A percentile compares a stretch with the other conserved stretches of the same genome.
Evolutionary conservation across 2,797 vertebrate genomes (phyloP).

Genomic region (Peromyscus melanophrys): DNA sequence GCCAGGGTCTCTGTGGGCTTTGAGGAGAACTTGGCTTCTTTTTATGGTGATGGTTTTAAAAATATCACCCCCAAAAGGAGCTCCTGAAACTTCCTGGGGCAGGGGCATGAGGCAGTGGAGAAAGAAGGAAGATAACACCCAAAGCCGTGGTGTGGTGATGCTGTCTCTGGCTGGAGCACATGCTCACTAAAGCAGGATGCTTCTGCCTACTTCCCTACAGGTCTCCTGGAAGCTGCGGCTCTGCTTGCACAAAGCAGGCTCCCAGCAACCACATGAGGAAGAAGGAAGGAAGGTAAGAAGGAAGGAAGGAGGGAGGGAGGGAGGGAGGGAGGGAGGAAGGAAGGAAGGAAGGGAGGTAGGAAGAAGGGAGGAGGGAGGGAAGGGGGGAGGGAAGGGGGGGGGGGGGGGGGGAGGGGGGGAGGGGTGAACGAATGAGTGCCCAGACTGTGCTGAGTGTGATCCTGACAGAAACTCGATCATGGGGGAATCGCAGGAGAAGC

Average conservation of each 20-base stretch:
- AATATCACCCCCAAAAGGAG: slow-evolving; percentile 33
- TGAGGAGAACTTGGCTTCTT: slow-evolving; percentile 48
- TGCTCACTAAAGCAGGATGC: not conserved
- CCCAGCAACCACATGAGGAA: not conserved
- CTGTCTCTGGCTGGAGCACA: fast-evolving
- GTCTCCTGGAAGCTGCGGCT: not conserved
- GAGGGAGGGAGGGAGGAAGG: too few species aligned
- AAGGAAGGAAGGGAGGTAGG: too few species aligned
- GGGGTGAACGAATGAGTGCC: not conserved
- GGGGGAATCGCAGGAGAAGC: not conserved
- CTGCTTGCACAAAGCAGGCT: not conserved
- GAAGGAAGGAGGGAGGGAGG: not conserved
- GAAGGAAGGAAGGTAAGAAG: too few species aligned
- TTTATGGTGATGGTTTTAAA: slow-evolving; percentile 55
- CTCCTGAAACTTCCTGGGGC: slow-evolving; percentile 44
- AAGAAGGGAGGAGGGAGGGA: too few species aligned
- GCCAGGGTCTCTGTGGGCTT: not conserved
- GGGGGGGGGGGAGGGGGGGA: too few species aligned
- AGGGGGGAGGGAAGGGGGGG: not conserved
- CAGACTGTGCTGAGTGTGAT: not conserved
- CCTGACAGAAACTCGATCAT: not conserved
- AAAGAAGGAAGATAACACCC: not conserved
- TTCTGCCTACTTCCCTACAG: not conserved
- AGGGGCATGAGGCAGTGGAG: not conserved
- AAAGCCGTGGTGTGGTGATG: not conserved